phyloP scores from a whole-genome alignment of 53 echinoderm and acorn worm species.

The Echinarachnius parma region DNA sequence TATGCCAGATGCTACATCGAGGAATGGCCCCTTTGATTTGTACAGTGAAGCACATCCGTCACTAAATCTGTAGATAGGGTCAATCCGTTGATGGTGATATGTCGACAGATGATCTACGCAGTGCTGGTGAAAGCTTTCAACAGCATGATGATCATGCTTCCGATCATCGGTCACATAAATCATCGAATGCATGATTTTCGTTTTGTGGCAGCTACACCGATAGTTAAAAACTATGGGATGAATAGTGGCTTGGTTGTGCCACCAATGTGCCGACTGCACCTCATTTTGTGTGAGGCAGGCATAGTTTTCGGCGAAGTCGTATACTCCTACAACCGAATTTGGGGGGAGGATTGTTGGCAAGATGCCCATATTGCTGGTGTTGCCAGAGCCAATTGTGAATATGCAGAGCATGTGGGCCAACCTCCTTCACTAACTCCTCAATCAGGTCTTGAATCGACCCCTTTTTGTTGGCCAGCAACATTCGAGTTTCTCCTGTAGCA shows the following conservation, averaged over 20 bases:
- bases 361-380: background rate
- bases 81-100: background rate
- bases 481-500: background rate
- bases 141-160: constrained; percentile 2
- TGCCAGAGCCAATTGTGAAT: constrained; percentile 16
- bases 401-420: background rate
- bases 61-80: background rate
- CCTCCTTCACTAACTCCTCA: background rate
- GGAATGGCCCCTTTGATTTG: constrained; percentile 3
- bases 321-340: background rate
- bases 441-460: background rate
- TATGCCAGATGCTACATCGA: background rate
- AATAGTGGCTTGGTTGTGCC: background rate
- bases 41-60: background rate
- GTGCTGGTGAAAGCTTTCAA: background rate
- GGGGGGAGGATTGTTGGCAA: background rate
- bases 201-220: background rate
- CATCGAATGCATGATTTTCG: background rate
- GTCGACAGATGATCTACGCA: background rate
- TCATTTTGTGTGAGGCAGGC: background rate
- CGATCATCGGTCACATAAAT: background rate
- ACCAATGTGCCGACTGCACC: constrained; percentile 1
- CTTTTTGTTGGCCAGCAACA: background rate
- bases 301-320: background rate
- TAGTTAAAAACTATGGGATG: background rate